These are phyloP conservation scores for Lathamus discolor DNA, from an alignment of 2,113 vertebrate species.

Conservation along the genomic window DNA sequence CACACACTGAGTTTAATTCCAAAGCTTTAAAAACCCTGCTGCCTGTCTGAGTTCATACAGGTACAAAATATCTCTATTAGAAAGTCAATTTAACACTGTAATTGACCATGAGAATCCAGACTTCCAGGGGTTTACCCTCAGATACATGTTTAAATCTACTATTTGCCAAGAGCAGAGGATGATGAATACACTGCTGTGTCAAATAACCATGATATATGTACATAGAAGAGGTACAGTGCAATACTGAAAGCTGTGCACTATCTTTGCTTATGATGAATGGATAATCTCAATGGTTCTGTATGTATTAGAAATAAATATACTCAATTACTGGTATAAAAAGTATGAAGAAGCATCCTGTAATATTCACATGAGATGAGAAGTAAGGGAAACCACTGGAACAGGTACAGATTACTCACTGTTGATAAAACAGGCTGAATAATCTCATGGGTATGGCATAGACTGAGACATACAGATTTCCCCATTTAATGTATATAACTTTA, in stretches of 20 bases:
- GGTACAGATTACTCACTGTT: background rate
- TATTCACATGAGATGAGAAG: background rate
- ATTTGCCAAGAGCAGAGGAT: background rate
- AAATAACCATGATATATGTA: background rate
- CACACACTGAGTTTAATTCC: conserved; percentile 9
- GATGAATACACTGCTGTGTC: background rate
- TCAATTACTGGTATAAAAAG: background rate
- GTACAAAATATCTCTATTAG: background rate
- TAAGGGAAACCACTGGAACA: background rate
- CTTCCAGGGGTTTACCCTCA: background rate
- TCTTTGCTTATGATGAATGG: background rate
- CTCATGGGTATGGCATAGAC: background rate
- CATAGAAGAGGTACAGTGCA: background rate
- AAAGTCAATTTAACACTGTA: background rate
- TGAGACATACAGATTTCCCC: background rate
- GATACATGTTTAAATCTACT: background rate
- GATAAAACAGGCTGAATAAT: background rate
- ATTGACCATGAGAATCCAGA: background rate
- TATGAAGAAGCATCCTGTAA: background rate
- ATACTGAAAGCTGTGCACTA: background rate
- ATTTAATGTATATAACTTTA: background rate
- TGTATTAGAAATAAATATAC: background rate
- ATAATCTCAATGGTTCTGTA: background rate
- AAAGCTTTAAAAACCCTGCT: background rate
- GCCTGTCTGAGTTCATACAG: background rate